phyloP scores from a whole-genome alignment of 2,797 vertebrate genomes.

The Ceryle rudis region DNA sequence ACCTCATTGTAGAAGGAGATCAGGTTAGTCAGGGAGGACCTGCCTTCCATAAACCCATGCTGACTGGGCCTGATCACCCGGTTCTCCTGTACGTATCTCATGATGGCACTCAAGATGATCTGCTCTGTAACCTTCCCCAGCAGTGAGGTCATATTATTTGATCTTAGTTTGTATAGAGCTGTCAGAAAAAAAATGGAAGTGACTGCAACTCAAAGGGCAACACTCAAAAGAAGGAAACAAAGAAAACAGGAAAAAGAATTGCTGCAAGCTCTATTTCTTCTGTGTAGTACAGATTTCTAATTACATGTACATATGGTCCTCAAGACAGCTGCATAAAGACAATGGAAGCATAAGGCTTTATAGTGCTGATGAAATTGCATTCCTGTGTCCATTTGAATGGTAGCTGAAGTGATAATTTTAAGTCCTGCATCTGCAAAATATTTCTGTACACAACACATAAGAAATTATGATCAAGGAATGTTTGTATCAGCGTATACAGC shows the following conservation, averaged over 20 bases:
- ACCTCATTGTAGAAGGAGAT: too few species aligned
- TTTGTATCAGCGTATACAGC: neutral
- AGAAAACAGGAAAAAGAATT: neutral
- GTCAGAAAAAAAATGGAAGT: neutral
- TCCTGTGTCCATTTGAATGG: constrained; percentile 11
- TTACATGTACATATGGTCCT: neutral
- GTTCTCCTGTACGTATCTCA: too few species aligned
- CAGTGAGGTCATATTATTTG: neutral
- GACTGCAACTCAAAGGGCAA: constrained; percentile 15
- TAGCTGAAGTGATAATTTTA: constrained; percentile 51
- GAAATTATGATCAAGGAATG: neutral
- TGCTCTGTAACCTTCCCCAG: too few species aligned
- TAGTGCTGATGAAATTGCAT: neutral
- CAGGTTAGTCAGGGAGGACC: too few species aligned
- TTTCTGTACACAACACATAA: neutral
- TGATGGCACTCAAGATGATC: too few species aligned
- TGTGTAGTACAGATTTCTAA: neutral
- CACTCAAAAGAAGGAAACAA: neutral
- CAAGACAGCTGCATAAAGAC: neutral
- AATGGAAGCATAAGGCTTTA: neutral
- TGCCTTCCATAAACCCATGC: too few species aligned
- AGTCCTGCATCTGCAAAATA: constrained; percentile 33
- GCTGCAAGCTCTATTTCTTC: constrained; percentile 10
- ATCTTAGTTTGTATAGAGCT: neutral
- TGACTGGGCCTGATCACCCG: too few species aligned